Conservation (phyloP, 2,797 vertebrate genomes). For the Pangasius macronema region DNA sequence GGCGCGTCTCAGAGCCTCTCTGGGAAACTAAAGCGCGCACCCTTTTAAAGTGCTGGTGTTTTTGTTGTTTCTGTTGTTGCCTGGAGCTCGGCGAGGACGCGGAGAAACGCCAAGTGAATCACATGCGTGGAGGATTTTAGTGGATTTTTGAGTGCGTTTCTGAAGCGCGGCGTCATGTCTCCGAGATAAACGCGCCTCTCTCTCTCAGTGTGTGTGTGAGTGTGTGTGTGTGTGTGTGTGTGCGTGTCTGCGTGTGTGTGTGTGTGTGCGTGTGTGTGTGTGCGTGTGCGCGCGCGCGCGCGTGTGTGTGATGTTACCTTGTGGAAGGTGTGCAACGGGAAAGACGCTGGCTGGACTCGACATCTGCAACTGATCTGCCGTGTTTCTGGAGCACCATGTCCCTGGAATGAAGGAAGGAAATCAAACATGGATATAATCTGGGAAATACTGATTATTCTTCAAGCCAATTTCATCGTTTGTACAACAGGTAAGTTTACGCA, state of each 20-base stretch:
- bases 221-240: conserved; percentile 69
- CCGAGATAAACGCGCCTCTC: conserved; percentile 60
- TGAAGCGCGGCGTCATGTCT: conserved; percentile 57
- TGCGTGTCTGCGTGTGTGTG: background rate
- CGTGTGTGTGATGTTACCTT: conserved; percentile 77
- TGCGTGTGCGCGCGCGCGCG: background rate
- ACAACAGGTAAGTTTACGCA: conserved; percentile 87
- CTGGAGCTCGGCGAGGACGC: conserved; percentile 49
- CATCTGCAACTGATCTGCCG: conserved; percentile 81
- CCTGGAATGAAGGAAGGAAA: conserved; percentile 93
- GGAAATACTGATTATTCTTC: conserved; percentile 96
- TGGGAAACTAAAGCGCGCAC: conserved; percentile 51
- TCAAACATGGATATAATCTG: conserved; percentile 98
- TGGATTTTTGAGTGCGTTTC: conserved; percentile 56
- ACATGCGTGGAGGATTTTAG: conserved; percentile 7
- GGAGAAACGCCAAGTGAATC: conserved; percentile 1
- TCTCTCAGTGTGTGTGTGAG: conserved; percentile 31
- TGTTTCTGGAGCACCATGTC: conserved; percentile 82
- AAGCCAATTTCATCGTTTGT: conserved; percentile 94
- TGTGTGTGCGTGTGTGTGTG: background rate
- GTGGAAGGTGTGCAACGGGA: conserved; percentile 83
- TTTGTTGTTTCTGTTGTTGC: background rate
- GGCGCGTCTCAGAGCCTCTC: conserved; percentile 55
- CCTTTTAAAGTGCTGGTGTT: conserved; percentile 41
- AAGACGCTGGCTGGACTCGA: conserved; percentile 79